Conservation (phyloP, 2,888 invertebrate genomes). For the Halocaridina rubra region DNA sequence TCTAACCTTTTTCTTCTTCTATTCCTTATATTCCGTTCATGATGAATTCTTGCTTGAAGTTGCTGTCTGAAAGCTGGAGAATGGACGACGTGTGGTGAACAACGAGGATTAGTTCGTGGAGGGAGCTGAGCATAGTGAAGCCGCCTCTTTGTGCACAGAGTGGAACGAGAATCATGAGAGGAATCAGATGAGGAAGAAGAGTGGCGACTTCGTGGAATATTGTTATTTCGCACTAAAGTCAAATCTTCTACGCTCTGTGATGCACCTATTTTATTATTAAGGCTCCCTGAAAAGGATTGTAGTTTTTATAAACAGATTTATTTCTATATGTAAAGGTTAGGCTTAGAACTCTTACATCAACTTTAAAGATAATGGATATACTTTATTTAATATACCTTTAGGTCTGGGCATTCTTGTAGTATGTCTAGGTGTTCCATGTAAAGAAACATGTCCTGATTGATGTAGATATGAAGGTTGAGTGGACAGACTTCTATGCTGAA, state of each 20-base stretch:
- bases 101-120: not conserved
- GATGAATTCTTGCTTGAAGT: not conserved
- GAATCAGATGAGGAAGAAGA: not conserved
- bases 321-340: no score
- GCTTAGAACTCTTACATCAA: no score
- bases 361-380: no score
- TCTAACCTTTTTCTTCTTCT: not conserved
- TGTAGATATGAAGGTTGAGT: no score
- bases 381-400: no score
- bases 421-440: not conserved
- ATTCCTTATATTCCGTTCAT: not conserved
- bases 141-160: not conserved
- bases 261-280: no score
- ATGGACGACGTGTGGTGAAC: not conserved
- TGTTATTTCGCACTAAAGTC: not conserved
- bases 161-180: not conserved
- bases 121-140: not conserved
- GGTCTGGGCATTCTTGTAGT: not conserved
- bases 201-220: not conserved
- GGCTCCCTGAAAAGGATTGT: no score
- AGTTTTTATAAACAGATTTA: no score
- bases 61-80: not conserved
- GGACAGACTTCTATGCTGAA: no score
- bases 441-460: not conserved
- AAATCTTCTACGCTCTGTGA: constrained; percentile 54